Percentiles rank a stretch among this genome's conserved stretches.
Evolutionary conservation across 23 tunicate genomes (phyloP).

Genomic region (Botrylloides violaceus): DNA sequence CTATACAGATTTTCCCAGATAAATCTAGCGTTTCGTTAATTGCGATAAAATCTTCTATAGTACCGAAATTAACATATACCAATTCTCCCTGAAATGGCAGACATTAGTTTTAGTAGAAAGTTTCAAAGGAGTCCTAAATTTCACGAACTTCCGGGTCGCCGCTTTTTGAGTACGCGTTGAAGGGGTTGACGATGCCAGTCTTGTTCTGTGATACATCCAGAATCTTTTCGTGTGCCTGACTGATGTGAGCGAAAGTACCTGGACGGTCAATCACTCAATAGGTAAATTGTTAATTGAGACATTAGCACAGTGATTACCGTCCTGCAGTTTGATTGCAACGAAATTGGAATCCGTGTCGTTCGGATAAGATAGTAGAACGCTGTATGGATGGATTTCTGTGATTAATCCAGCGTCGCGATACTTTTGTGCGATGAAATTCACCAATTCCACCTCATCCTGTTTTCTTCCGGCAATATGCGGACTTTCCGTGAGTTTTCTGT

Average conservation of each 20-base stretch:
- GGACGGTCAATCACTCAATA: too few relatives aligned
- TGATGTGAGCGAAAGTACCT: conserved; percentile 10
- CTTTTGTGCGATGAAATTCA: conserved; percentile 33
- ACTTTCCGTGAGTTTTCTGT: conserved; percentile 31
- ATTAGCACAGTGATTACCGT: conserved; percentile 12
- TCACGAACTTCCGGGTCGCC: conserved; percentile 49
- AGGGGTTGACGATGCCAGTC: conserved; percentile 77
- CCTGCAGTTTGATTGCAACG: conserved; percentile 25
- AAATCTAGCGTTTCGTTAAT: conserved; percentile 29
- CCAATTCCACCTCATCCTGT: conserved; percentile 45
- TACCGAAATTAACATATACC: conserved; percentile 75
- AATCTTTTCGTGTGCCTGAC: conserved; percentile 21
- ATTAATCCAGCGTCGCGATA: conserved; percentile 34
- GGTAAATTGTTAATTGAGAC: not conserved
- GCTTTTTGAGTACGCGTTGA: conserved; percentile 64
- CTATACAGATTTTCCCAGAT: conserved; percentile 69
- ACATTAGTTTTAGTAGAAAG: not conserved
- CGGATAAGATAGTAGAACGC: conserved; percentile 81
- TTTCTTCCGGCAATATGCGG: conserved; percentile 78
- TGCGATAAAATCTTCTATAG: conserved; percentile 57
- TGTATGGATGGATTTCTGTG: conserved; percentile 44
- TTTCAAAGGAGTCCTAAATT: not conserved
- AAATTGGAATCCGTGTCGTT: conserved; percentile 57
- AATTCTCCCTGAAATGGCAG: conserved; percentile 40
- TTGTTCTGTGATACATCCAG: conserved; percentile 70